These are phyloP conservation scores for Eristalinus aeneus DNA, from an alignment of 2,888 invertebrate species.

Conservation along the genomic window DNA sequence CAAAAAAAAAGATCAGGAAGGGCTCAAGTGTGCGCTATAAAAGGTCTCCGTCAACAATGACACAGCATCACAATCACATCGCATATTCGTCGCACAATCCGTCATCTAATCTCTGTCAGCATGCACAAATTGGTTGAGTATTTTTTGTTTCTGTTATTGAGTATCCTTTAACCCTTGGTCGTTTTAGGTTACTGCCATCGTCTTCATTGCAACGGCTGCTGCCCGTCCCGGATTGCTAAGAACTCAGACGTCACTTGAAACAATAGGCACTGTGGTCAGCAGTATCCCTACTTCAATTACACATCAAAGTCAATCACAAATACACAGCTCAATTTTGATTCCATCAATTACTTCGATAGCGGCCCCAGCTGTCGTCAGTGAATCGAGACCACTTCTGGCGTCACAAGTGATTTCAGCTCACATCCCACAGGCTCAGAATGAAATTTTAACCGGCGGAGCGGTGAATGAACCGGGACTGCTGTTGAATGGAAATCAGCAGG, in stretches of 20 bases:
- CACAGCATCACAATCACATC: conserved; percentile 29
- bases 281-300: conserved; percentile 50
- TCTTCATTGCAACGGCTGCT: conserved; percentile 20
- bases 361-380: conserved; percentile 15
- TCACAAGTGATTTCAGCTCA: conserved; percentile 31
- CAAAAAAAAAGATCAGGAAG: conserved; percentile 23
- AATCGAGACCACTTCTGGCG: conserved; percentile 6
- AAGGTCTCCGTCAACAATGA: neutral
- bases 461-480: neutral
- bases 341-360: conserved; percentile 21
- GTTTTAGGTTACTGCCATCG: conserved; percentile 13
- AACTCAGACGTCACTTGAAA: conserved; percentile 1
- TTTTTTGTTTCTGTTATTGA: neutral
- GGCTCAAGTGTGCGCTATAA: conserved; percentile 14
- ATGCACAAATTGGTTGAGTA: conserved; percentile 37
- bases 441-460: neutral
- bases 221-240: conserved; percentile 40
- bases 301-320: conserved; percentile 53
- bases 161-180: neutral
- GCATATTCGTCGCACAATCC: neutral
- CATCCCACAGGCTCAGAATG: neutral
- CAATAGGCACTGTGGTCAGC: conserved; percentile 14
- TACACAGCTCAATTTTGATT: conserved; percentile 28
- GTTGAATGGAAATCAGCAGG: neutral
- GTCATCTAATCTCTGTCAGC: neutral